phyloP scores from a whole-genome alignment of 2,797 vertebrate species.

The Apogon hyalosoma region DNA sequence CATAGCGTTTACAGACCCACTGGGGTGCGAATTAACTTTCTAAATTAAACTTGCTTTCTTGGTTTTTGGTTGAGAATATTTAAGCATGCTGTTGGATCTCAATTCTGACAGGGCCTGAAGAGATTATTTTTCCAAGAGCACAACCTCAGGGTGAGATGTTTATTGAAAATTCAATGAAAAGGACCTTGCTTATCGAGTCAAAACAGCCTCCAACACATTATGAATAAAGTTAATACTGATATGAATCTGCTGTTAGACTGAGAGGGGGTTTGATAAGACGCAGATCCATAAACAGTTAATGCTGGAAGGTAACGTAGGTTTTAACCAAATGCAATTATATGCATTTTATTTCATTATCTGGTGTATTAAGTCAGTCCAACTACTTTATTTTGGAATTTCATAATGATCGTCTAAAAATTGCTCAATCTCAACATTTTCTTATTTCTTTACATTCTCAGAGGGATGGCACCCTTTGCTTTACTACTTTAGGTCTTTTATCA shows the following conservation, averaged over 20 bases:
- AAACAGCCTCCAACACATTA: constrained; percentile 63
- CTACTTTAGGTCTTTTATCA: too few species aligned
- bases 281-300: constrained; percentile 13
- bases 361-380: too few species aligned
- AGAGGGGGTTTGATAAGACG: neutral
- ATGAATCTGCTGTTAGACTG: constrained; percentile 25
- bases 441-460: too few species aligned
- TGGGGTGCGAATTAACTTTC: constrained; percentile 57
- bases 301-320: too few species aligned
- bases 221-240: constrained; percentile 48
- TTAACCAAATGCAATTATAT: too few species aligned
- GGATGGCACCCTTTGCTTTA: too few species aligned
- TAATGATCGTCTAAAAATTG: too few species aligned
- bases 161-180: constrained; percentile 66
- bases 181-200: constrained; percentile 48
- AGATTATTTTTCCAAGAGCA: constrained; percentile 55
- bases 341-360: too few species aligned
- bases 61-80: constrained; percentile 57
- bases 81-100: constrained; percentile 74
- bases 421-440: too few species aligned
- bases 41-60: constrained; percentile 63
- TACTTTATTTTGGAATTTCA: too few species aligned
- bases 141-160: constrained; percentile 65
- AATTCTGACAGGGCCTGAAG: constrained; percentile 51
- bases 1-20: constrained; percentile 45